These are phyloP conservation scores for Odocoileus virginianus DNA, from an alignment of 2,113 vertebrate genomes.

Conservation along the genomic window DNA sequence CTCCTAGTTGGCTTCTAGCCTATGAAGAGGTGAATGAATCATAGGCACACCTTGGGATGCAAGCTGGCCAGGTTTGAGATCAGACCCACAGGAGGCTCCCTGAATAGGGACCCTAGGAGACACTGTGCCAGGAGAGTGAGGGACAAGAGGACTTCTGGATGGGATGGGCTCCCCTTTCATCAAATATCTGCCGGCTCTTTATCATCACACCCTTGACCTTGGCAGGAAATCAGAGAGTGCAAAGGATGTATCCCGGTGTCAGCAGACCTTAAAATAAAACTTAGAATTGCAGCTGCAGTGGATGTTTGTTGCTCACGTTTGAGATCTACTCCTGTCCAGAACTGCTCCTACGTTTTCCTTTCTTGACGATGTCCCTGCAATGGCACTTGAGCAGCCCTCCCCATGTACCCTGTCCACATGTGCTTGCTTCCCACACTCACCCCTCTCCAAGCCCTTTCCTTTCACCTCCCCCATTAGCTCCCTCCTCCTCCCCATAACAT, in stretches of 20 bases:
- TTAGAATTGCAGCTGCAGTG: background rate
- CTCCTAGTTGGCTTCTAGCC: background rate
- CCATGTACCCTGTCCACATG: background rate
- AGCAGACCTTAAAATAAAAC: background rate
- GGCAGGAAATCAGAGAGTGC: background rate
- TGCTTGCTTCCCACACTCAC: background rate
- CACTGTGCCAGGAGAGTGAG: background rate
- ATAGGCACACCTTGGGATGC: background rate
- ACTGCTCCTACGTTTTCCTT: background rate
- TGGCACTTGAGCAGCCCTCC: background rate
- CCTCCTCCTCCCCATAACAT: slow-evolving; percentile 3
- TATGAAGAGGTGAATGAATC: background rate
- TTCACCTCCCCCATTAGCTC: background rate
- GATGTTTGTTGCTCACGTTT: background rate
- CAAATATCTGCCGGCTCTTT: background rate
- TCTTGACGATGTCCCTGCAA: background rate
- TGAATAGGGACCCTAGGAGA: background rate
- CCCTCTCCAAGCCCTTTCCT: background rate
- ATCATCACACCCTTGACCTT: background rate
- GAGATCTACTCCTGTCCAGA: background rate
- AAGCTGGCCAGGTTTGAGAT: background rate
- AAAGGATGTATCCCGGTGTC: background rate
- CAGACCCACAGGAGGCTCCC: background rate
- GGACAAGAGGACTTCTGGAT: background rate
- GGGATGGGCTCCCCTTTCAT: background rate